Evolutionary conservation across 2,113 vertebrate genomes (phyloP).

Genomic region (Panurus biarmicus): DNA sequence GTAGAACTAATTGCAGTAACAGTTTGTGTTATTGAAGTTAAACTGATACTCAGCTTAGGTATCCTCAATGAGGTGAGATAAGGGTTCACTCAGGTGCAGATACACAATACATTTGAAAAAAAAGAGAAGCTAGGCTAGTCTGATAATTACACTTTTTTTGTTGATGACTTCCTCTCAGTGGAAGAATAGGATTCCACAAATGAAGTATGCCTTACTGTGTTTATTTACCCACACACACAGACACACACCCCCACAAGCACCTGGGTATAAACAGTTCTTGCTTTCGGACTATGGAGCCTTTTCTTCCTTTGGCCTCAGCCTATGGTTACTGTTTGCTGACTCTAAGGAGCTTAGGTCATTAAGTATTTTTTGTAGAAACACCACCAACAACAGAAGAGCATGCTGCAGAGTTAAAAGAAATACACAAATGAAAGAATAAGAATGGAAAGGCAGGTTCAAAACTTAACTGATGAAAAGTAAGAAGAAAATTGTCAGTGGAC

Average conservation of each 20-base stretch:
- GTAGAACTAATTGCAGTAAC: slow-evolving; percentile 25
- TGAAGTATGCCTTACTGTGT: slow-evolving; percentile 45
- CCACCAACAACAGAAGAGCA: background rate
- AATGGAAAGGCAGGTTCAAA: background rate
- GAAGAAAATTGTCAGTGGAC: background rate
- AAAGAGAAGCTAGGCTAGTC: slow-evolving; percentile 4
- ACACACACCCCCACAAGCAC: background rate
- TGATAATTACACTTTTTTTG: slow-evolving; percentile 42
- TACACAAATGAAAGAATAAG: background rate
- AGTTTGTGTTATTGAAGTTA: slow-evolving; percentile 30
- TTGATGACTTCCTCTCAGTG: slow-evolving; percentile 42
- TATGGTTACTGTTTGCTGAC: background rate
- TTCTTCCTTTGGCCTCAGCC: background rate
- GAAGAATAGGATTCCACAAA: slow-evolving; percentile 40
- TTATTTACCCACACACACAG: slow-evolving; percentile 21
- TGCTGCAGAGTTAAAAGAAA: background rate
- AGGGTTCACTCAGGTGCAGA: slow-evolving; percentile 32
- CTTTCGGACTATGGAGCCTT: background rate
- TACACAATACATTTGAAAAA: slow-evolving; percentile 4
- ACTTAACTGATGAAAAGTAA: background rate
- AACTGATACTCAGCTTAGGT: slow-evolving; percentile 36
- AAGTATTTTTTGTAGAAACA: background rate
- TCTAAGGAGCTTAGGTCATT: background rate
- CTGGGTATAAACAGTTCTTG: slow-evolving; percentile 20
- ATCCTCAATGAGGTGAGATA: slow-evolving; percentile 42